A percentile compares a stretch with the other conserved stretches of the same genome.
These are phyloP conservation scores for Myotis brandtii DNA, from an alignment of 2,113 vertebrate genomes.

Conservation along the genomic window DNA sequence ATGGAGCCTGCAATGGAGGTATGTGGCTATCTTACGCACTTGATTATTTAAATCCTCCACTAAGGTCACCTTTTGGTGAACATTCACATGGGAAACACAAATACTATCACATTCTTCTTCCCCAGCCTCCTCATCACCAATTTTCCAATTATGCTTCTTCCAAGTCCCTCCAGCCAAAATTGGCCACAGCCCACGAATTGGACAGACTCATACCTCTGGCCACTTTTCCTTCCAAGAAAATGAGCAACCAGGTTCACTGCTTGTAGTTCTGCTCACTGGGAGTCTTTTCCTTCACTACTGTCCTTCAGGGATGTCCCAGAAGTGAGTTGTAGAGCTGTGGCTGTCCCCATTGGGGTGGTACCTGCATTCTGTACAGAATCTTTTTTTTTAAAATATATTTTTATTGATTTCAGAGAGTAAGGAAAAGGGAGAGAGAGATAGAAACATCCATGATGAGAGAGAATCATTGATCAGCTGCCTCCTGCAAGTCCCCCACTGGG, in stretches of 20 bases:
- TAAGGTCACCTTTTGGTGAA: neutral
- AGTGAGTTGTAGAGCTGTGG: neutral
- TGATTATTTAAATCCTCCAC: neutral
- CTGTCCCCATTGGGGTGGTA: neutral
- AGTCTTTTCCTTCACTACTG: neutral
- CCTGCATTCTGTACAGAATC: neutral
- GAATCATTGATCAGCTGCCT: too few species aligned
- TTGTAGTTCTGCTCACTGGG: neutral
- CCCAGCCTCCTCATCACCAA: neutral
- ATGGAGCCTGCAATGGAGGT: too few species aligned
- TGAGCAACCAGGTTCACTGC: neutral
- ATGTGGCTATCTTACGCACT: neutral
- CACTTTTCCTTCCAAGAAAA: slow-evolving; percentile 1
- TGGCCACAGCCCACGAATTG: neutral
- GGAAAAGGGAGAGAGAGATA: too few species aligned
- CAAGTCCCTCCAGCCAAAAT: neutral
- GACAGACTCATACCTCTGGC: neutral
- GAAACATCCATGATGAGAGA: too few species aligned
- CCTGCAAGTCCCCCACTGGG: too few species aligned
- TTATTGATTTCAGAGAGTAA: too few species aligned
- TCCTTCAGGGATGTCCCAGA: neutral
- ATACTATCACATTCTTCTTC: neutral
- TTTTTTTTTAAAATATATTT: neutral
- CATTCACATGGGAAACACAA: neutral
- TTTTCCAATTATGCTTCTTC: neutral